Conservation (phyloP, 2,113 vertebrate species). For the Anarrhichthys ocellatus region DNA sequence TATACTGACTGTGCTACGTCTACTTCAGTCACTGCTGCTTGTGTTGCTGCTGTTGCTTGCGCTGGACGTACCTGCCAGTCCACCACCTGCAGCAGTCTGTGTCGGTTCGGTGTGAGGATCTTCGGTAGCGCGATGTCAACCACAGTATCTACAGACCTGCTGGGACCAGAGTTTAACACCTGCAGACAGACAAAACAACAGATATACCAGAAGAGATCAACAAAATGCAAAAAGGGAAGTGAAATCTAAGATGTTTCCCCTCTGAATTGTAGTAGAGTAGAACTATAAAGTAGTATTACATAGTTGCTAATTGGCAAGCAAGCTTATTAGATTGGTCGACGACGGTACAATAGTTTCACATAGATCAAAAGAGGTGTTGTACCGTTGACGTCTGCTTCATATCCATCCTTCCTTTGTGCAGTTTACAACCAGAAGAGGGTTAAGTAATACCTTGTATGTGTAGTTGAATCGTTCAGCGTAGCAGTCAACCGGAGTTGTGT, state of each 20-base stretch:
- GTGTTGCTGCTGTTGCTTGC: neutral
- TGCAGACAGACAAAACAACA: slow-evolving; percentile 66
- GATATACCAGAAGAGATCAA: neutral
- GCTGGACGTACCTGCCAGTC: slow-evolving; percentile 86
- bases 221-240: neutral
- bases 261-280: neutral
- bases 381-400: neutral
- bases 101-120: slow-evolving; percentile 81
- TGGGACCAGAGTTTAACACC: slow-evolving; percentile 92
- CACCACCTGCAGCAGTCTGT: slow-evolving; percentile 86
- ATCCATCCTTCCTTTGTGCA: neutral
- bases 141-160: slow-evolving; percentile 86
- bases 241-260: neutral
- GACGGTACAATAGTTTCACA: neutral
- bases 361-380: neutral
- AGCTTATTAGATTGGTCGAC: neutral
- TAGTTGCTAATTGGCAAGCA: neutral
- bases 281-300: neutral
- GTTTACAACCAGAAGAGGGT: neutral
- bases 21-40: neutral
- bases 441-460: slow-evolving; percentile 88
- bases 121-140: slow-evolving; percentile 89
- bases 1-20: neutral
- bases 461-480: slow-evolving; percentile 90
- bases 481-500: slow-evolving; percentile 80